Evolutionary conservation across 2,888 invertebrate genomes (phyloP).

Genomic region (Drosophila hamatofila): DNA sequence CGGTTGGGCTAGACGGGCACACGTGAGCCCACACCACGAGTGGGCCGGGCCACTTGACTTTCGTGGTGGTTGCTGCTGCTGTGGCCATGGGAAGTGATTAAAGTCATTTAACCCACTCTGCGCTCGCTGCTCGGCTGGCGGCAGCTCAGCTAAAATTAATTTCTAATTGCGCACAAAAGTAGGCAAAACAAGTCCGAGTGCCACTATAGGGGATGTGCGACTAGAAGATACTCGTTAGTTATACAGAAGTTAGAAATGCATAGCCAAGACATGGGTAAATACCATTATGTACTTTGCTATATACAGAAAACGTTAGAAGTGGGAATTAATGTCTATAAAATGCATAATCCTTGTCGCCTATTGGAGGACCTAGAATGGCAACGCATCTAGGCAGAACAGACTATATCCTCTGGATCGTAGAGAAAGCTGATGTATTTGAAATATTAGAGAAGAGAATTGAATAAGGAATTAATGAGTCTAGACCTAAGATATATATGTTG

Average conservation of each 20-base stretch:
- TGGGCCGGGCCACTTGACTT: constrained; percentile 58
- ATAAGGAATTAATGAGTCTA: no score
- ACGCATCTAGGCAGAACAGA: no score
- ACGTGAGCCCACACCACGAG: constrained; percentile 64
- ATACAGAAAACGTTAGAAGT: no score
- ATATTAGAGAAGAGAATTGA: no score
- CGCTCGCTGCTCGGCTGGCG: constrained; percentile 17
- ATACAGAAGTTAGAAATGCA: not conserved
- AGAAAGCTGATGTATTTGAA: no score
- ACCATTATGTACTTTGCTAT: no score
- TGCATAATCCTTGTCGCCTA: no score
- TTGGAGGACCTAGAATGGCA: no score
- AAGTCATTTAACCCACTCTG: constrained; percentile 83
- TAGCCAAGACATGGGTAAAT: not conserved
- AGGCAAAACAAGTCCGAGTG: constrained; percentile 50
- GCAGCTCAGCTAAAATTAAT: constrained; percentile 72
- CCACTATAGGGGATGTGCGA: not conserved
- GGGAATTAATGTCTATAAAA: no score
- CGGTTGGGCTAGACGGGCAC: constrained; percentile 38
- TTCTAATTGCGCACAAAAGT: constrained; percentile 79
- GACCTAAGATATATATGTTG: no score
- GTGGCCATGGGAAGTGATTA: constrained; percentile 78
- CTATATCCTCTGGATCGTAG: no score
- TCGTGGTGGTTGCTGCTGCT: constrained; percentile 26
- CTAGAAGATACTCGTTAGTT: not conserved